Conservation (phyloP, 2,113 vertebrate species). For the Vulpes ferrilata region DNA sequence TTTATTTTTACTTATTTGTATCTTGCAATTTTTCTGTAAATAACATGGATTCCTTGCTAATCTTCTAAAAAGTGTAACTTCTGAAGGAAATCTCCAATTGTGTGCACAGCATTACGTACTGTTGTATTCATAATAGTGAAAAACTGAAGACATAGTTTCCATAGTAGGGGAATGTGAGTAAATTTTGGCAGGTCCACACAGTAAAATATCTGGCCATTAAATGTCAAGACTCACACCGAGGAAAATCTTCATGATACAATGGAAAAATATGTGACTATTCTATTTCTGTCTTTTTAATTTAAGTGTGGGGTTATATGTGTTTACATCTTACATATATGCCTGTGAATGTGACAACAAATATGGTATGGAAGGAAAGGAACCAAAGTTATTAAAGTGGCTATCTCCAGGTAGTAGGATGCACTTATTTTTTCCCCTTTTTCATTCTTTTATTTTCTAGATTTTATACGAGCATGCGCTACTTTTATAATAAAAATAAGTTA, state of each 20-base stretch:
- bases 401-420: neutral
- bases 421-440: neutral
- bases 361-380: slow-evolving; percentile 4
- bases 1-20: slow-evolving; percentile 57
- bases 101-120: neutral
- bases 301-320: neutral
- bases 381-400: neutral
- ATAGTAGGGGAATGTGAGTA: neutral
- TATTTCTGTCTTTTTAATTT: slow-evolving; percentile 21
- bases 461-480: slow-evolving; percentile 12
- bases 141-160: slow-evolving; percentile 45
- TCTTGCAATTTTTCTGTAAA: slow-evolving; percentile 50
- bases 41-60: slow-evolving; percentile 36
- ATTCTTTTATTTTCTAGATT: slow-evolving; percentile 22
- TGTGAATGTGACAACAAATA: slow-evolving; percentile 7
- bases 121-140: slow-evolving; percentile 55
- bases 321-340: neutral
- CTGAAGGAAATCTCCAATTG: slow-evolving; percentile 23
- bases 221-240: slow-evolving; percentile 40
- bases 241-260: slow-evolving; percentile 26
- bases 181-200: slow-evolving; percentile 17
- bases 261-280: neutral
- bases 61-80: slow-evolving; percentile 26
- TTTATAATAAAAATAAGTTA: slow-evolving; percentile 54
- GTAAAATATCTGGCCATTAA: slow-evolving; percentile 36